Evolutionary conservation across 2,113 vertebrate species (phyloP).

Genomic region (Eleginops maclovinus): DNA sequence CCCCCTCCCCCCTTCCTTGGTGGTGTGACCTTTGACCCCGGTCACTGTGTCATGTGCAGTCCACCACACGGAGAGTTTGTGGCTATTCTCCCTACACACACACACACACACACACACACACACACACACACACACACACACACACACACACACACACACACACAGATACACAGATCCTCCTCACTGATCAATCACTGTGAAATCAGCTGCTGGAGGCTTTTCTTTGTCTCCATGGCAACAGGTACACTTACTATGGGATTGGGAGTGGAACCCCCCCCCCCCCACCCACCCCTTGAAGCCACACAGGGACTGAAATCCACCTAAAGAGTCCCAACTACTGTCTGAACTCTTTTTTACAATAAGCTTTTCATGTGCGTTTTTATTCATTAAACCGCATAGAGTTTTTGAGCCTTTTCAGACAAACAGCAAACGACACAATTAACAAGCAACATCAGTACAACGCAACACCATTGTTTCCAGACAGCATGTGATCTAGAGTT

Average conservation of each 20-base stretch:
- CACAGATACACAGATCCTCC: background rate
- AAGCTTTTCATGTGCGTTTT: too few relatives aligned
- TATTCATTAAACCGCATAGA: too few relatives aligned
- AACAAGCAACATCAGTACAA: too few relatives aligned
- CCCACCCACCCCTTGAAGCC: background rate
- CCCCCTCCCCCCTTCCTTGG: background rate
- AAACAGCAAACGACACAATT: too few relatives aligned
- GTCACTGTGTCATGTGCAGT: background rate
- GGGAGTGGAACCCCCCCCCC: background rate
- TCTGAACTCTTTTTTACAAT: background rate
- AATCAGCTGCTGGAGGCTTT: slow-evolving; percentile 34
- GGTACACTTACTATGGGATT: background rate
- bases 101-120: too few relatives aligned
- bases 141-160: too few relatives aligned
- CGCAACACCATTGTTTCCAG: too few relatives aligned
- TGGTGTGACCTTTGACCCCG: slow-evolving; percentile 31
- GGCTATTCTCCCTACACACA: background rate
- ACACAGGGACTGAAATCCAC: background rate
- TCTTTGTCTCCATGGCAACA: slow-evolving; percentile 3
- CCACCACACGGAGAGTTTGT: background rate
- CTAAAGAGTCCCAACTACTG: background rate
- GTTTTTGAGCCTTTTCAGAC: too few relatives aligned
- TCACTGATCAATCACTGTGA: slow-evolving; percentile 33
- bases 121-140: too few relatives aligned
- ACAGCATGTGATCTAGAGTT: too few relatives aligned